A percentile compares a stretch with the other conserved stretches of the same genome.
Conservation (phyloP, 2,797 vertebrate species). For the Trachops cirrhosus region DNA sequence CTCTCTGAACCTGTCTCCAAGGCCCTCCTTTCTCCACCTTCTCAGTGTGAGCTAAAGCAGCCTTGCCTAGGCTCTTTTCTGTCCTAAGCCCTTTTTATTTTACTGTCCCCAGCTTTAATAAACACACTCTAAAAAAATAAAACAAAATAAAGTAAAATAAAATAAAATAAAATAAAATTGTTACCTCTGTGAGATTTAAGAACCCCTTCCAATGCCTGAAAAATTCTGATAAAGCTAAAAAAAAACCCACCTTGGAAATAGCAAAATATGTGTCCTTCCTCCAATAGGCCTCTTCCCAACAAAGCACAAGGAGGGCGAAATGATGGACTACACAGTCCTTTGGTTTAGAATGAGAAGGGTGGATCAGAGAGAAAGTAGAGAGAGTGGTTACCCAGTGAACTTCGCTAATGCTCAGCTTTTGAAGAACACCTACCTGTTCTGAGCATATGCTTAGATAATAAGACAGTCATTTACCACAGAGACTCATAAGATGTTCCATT, state of each 20-base stretch:
- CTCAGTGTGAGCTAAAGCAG: too few species aligned
- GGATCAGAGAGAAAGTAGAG: not conserved
- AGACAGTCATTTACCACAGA: not conserved
- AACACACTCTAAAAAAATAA: too few species aligned
- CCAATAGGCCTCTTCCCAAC: not conserved
- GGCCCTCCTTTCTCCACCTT: not conserved
- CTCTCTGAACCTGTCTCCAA: not conserved
- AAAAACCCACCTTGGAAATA: not conserved
- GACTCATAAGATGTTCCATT: not conserved
- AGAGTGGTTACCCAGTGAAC: not conserved
- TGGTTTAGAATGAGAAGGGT: not conserved
- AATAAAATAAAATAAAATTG: not conserved
- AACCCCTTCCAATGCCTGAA: not conserved
- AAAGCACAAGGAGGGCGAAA: not conserved
- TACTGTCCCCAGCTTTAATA: too few species aligned
- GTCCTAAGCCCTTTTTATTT: too few species aligned
- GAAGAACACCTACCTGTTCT: too few species aligned
- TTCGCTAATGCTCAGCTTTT: not conserved
- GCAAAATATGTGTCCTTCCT: not conserved
- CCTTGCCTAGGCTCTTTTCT: too few species aligned
- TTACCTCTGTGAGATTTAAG: not conserved
- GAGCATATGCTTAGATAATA: not conserved
- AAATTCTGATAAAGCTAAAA: not conserved
- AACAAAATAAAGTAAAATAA: too few species aligned
- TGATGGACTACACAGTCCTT: not conserved